Conservation (phyloP, 1,140 invertebrate species). For the Aplysia californica region DNA sequence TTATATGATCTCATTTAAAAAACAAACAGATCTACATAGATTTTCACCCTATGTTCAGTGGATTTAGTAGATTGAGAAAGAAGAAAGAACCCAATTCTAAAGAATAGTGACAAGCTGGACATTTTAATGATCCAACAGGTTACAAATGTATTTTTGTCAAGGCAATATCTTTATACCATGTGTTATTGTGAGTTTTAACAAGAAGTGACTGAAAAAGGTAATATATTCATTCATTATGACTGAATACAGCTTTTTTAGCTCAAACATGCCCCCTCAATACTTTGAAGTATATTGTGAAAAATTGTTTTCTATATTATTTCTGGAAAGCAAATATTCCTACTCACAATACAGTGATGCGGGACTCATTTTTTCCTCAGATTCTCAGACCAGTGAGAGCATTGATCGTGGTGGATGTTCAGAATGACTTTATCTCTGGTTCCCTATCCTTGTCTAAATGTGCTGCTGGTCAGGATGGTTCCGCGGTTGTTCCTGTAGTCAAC, state of each 20-base stretch:
- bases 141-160: too few relatives aligned
- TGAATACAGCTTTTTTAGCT: not conserved
- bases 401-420: constrained; percentile 96
- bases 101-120: too few relatives aligned
- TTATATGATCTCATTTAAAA: too few relatives aligned
- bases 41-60: too few relatives aligned
- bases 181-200: too few relatives aligned
- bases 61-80: too few relatives aligned
- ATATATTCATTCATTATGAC: not conserved
- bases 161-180: too few relatives aligned
- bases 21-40: too few relatives aligned
- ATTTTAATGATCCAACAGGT: too few relatives aligned
- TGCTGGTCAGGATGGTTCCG: constrained; percentile 82
- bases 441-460: constrained; percentile 93
- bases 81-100: too few relatives aligned
- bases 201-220: too few relatives aligned
- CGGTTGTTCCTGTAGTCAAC: constrained; percentile 85
- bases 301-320: not conserved
- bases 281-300: not conserved
- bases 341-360: not conserved
- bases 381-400: constrained; percentile 88
- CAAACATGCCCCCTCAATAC: not conserved
- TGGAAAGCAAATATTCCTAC: not conserved
- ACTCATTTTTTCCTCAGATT: constrained; percentile 72
- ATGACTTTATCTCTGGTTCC: constrained; percentile 93